Evolutionary conservation across 2,888 invertebrate species (phyloP), one percentile per base, ranked within the genome.

Genomic region (Tuberolachnus salignus): DNA sequence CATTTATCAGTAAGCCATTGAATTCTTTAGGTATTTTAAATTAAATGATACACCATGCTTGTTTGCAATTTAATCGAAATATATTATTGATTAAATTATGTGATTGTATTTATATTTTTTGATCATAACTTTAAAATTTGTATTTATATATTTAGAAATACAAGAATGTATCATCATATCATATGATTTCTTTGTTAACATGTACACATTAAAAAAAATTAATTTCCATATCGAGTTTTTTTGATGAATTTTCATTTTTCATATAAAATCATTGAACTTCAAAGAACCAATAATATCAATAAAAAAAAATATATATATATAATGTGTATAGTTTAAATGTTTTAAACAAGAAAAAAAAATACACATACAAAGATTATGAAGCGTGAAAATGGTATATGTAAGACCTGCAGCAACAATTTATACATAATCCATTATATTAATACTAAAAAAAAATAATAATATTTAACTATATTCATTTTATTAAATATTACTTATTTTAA

Each of bases 161-260:
- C 14, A 53, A 46, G 9, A 19, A 46, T 46, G 0, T 46, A 23
- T 59, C 10, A n/a, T 71, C 14, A 46, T 14, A 46, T 42, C 46
- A 19, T 14, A 46, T 42, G 26, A 19, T 57, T 71, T n/a, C 49
- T 49, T 34, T 51, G 34, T 46, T n/a, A 49, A 59, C n/a, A 34
- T 72, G 3, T 49, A 49, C 0, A 16, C 3, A 51, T 61, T 34
- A 3, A 49, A 72, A 69, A 72, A 72, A 61, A 9, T 49, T 61
- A 49, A 72, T 72, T 61, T 26, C 34, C 72, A 34, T 61, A 72
- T 49, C 72, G 49, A 61, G 49, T 59, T 72, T 72, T 64, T 71
- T 72, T 72, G n/a, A 61, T 61, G 49, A 61, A 61, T 49, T 49
- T 61, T 19, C 34, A 6, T 72, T 72, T 59, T 61, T 19, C 34